Conservation (phyloP, 2,797 vertebrate genomes). For the Buceros bicornis region DNA sequence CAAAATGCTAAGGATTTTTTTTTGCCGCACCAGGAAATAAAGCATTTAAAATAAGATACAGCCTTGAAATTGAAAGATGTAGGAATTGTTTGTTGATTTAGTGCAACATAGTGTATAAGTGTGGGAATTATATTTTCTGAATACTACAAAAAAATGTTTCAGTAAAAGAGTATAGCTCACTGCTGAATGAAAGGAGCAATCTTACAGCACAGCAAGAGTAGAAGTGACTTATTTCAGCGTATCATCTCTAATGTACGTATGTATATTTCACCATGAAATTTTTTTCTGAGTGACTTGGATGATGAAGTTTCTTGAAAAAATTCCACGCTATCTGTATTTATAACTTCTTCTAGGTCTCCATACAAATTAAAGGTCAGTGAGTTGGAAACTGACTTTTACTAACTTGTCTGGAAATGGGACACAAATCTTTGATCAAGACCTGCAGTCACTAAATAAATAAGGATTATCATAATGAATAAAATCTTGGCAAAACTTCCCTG, state of each 20-base stretch:
- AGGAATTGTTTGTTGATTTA: background rate
- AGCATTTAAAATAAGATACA: background rate
- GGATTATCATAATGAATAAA: background rate
- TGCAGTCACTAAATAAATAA: background rate
- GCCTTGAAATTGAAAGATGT: background rate
- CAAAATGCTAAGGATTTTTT: background rate
- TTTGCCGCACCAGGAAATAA: background rate
- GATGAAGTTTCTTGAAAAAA: background rate
- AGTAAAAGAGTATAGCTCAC: background rate
- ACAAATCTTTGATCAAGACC: background rate
- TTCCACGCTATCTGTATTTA: background rate
- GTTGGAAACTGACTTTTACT: background rate
- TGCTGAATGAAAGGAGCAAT: background rate
- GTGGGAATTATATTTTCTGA: background rate
- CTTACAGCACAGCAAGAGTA: background rate
- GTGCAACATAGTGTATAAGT: background rate
- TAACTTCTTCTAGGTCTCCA: background rate
- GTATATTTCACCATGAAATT: background rate
- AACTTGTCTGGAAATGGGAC: background rate
- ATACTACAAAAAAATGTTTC: background rate
- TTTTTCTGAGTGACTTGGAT: background rate
- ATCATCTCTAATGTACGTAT: background rate
- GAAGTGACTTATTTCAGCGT: background rate
- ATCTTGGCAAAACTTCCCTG: background rate
- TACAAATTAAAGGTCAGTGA: background rate